A percentile compares a stretch with the other conserved stretches of the same genome.
Evolutionary conservation across 1,140 invertebrate genomes (phyloP).

Genomic region (Eupristina koningsbergeri): DNA sequence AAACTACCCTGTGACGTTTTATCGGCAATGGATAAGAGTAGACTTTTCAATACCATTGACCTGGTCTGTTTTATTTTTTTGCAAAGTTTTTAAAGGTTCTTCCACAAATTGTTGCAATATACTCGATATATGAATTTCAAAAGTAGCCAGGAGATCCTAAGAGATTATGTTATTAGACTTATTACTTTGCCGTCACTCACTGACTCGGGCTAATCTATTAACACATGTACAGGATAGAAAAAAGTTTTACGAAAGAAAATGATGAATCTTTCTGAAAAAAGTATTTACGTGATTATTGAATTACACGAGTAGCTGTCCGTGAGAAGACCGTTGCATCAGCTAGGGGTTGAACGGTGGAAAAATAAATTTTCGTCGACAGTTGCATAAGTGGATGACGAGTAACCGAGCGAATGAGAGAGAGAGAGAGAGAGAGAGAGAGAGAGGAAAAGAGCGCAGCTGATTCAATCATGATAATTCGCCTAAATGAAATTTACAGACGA

Average conservation of each 20-base stretch:
- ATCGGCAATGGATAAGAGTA: no score
- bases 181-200: background rate
- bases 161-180: background rate
- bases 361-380: constrained; percentile 26
- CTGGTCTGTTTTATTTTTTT: no score
- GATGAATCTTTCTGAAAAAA: background rate
- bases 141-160: no score
- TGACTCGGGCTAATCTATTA: constrained; percentile 11
- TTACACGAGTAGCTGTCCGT: constrained; percentile 6
- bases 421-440: constrained; percentile 42
- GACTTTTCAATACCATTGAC: no score
- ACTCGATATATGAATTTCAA: no score
- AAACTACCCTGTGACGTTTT: no score
- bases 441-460: constrained; percentile 63
- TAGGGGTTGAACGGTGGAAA: constrained; percentile 41
- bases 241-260: constrained; percentile 10
- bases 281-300: constrained; percentile 23
- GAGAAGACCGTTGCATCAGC: background rate
- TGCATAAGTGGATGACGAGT: constrained; percentile 27
- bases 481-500: constrained; percentile 73
- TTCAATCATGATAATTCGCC: constrained; percentile 74
- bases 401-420: constrained; percentile 13
- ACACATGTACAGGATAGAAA: background rate
- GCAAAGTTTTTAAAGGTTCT: no score
- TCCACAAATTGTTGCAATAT: no score